Evolutionary conservation across 2,797 vertebrate genomes (phyloP), one percentile per base, ranked within the genome.

Genomic region (Sebastes reedi): DNA sequence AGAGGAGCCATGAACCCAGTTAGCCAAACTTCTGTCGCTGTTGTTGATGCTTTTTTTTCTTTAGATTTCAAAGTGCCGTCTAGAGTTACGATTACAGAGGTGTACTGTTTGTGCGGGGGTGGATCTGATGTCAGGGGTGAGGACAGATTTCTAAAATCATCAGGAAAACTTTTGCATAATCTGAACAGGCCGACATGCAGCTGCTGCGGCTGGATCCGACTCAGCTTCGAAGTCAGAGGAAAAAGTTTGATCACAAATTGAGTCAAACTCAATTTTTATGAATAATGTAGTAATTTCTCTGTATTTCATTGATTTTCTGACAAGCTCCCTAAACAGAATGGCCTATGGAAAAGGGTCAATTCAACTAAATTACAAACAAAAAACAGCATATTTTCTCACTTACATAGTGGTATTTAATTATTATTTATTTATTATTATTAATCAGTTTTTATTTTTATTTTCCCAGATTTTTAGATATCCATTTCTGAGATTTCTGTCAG

Each of bases 1-100:
- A 87, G 80, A 89, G 87, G 84, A 83, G 85, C 78, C 61, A 77
- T 69, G 75, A 73, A 79, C 79, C 80, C 72, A 62, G 71, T 88
- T 71, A 85, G 81, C 85, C 77, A 79, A 79, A 86, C 77, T 75
- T 79, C 81, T 85, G 82, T 81, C 66, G 3, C 65, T 67, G 65
- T 27, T 56, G 55, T 67, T 64, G 52, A 36, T 83, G 62, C 55
- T 61, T 29, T 80, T 77, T 80, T 56, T 25, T 46, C 54, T 73
- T 73, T 11, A 36, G 24, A 54, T 55, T 85, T 54, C 62, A 82
- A 73, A 85, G 61, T 29, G 61, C 62, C n/a, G 50, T 79, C 42
- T 66, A 34, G 61, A 75, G 46, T 77, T 46, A 55, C 10, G 34
- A 77, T 82, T 14, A 75, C 55, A 80, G 71, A 59, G 52, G 58